Evolutionary conservation across 2,797 vertebrate genomes (phyloP), one percentile per base, ranked within the genome.

Genomic region (Melanotaenia nigrans): DNA sequence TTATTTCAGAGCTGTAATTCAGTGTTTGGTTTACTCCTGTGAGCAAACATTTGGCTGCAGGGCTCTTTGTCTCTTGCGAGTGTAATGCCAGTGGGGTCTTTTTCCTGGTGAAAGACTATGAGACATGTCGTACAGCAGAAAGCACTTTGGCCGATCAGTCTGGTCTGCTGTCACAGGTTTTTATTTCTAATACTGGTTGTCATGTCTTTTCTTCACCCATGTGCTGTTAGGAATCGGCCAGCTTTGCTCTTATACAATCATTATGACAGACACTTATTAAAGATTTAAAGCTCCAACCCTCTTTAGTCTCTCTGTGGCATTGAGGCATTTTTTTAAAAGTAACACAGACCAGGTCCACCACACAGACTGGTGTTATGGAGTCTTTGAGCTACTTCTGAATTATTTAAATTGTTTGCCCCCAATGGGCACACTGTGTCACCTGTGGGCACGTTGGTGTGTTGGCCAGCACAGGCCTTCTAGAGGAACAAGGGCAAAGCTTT

Each of bases 401-500:
- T 84, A 89, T 89, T 89, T 28, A 88, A 64, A 20, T 9, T 61
- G 76, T 83, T 80, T 78, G 49, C 16, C 80, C 67, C 79, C 72
- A 72, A 64, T 82, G 70, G 73, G 65, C 57, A 62, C 49, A 62
- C 51, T 78, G 36, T 32, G 71, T 79, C 56, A 53, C 54, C 71
- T 54, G 0, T 1, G 3, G 61, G 40, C 47, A 9, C 30, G 40
- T 42, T 61, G 58, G 66, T 75, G 40, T 32, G n/a, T 22, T 28
- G 20, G 33, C 28, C 38, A 42, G 54, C 12, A 0, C 5, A 38
- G 51, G 33, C 22, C 49, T 28, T 20, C 63, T 40, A 51, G 35
- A 38, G 63, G 12, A 25, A 51, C 4, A 12, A 49, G 25, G 22
- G 16, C 49, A 28, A 35, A 55, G 51, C 51, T 30, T 55, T n/a